A percentile compares a stretch with the other conserved stretches of the same genome.
Conservation (phyloP, 2,797 vertebrate species). For the Hydrophis major region DNA sequence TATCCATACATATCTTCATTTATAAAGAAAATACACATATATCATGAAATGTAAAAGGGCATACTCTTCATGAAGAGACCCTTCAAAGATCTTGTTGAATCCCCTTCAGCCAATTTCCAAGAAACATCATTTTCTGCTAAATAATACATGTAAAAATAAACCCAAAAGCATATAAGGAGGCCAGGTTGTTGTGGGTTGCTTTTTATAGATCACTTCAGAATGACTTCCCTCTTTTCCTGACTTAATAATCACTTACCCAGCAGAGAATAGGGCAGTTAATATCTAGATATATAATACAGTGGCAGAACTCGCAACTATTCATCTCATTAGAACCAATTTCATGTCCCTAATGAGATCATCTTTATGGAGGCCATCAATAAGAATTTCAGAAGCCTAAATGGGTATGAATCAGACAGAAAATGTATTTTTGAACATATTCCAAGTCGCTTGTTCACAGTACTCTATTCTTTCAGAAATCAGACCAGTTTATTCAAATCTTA, state of each 20-base stretch:
- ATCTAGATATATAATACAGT: constrained; percentile 27
- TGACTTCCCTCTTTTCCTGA: constrained; percentile 33
- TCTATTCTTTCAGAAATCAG: background rate
- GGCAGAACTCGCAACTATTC: constrained; percentile 44
- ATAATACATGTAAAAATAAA: constrained; percentile 5
- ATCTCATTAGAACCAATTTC: constrained; percentile 59
- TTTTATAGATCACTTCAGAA: constrained; percentile 39
- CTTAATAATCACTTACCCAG: constrained; percentile 39
- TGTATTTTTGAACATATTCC: background rate
- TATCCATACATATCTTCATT: background rate
- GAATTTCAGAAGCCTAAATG: background rate
- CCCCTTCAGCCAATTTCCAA: background rate
- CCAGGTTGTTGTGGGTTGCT: background rate
- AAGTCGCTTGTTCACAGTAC: background rate
- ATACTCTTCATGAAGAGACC: background rate
- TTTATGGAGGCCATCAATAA: constrained; percentile 35
- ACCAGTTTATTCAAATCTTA: background rate
- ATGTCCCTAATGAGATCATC: constrained; percentile 60
- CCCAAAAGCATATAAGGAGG: constrained; percentile 14
- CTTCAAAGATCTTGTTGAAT: background rate
- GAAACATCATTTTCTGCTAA: background rate
- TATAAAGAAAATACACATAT: background rate
- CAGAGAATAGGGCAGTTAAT: constrained; percentile 33
- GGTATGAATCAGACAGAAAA: background rate
- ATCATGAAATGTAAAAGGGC: background rate